phyloP scores from a whole-genome alignment of 1,140 invertebrate species.

The Heliconius himera region DNA sequence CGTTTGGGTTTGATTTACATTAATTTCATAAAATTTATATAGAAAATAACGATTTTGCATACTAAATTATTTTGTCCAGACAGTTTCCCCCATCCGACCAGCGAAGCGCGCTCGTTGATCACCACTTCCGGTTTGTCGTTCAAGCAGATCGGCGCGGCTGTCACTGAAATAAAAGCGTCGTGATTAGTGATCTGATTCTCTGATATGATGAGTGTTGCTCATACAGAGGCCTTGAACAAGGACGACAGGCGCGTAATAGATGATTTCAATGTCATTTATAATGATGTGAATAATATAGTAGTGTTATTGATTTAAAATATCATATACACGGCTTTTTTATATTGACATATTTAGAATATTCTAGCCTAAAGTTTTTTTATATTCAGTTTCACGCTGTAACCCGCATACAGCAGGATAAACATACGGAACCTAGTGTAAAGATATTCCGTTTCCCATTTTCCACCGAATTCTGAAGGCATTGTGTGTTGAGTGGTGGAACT shows the following conservation, averaged over 20 bases:
- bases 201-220: slow-evolving; percentile 15
- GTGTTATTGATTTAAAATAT: background rate
- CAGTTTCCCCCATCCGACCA: slow-evolving; percentile 81
- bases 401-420: too few species aligned
- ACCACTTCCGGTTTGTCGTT: slow-evolving; percentile 78
- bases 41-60: slow-evolving; percentile 3
- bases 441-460: too few species aligned
- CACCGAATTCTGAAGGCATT: too few species aligned
- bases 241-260: background rate
- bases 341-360: too few species aligned
- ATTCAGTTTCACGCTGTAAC: too few species aligned
- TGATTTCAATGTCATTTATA: slow-evolving; percentile 14
- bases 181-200: slow-evolving; percentile 39
- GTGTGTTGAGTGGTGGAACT: too few species aligned
- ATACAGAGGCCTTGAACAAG: slow-evolving; percentile 31
- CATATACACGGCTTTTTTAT: too few species aligned
- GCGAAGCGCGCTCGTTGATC: slow-evolving; percentile 68
- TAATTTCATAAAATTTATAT: background rate
- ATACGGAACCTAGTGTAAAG: too few species aligned
- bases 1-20: background rate
- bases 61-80: slow-evolving; percentile 72
- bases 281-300: background rate
- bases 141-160: slow-evolving; percentile 80
- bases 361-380: too few species aligned
- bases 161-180: slow-evolving; percentile 68